Base-by-base conservation (phyloP, 2,888 invertebrate species). In the Tuberolachnus salignus region DNA sequence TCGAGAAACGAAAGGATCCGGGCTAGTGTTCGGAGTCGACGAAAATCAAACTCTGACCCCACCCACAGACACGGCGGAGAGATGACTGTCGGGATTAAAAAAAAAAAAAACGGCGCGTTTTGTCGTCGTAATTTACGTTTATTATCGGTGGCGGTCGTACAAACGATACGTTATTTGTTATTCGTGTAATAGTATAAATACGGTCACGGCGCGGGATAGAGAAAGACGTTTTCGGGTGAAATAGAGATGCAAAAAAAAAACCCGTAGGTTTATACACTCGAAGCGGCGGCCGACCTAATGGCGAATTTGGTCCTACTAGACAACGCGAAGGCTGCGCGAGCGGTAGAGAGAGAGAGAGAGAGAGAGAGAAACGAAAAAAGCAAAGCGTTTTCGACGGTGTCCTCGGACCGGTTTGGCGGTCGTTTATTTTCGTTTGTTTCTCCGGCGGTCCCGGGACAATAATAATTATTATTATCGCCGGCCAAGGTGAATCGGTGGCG, bases 401-500 rank as follows among this genome's bases (percentile, higher is more conserved):
- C 78, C 78, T 78, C 78, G 78, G 59, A 69, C 69, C 66, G 42
- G 19, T 53, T 78, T 78, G 75, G 49, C 78, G 78, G 67, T 78
- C 78, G 78, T 67, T 46, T 55, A 46, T 42, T 51, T 34, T 26
- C 10, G 14, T 42, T 53, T 11, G 3, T 49, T 19, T 26, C 11
- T n/a, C 23, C 26, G 4, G 10, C n/a, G 14, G 3, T 3, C 34
- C 3, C 34, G 21, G n/a, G 2, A 44, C 46, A 19, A 63, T 63
- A 51, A 64, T 74, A 63, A 63, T 55, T 34, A 34, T 13, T 46
- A n/a, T 67, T 51, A 26, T 14, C 59, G 42, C 14, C 55, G 51
- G 21, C 34, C 75, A 75, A 75, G 75, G 75, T 75, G 75, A 75
- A 57, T 75, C 46, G 75, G 75, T 73, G 72, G 72, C 72, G 49